phyloP scores from a whole-genome alignment of 2,113 vertebrate genomes.

The Orthonyx spaldingii region DNA sequence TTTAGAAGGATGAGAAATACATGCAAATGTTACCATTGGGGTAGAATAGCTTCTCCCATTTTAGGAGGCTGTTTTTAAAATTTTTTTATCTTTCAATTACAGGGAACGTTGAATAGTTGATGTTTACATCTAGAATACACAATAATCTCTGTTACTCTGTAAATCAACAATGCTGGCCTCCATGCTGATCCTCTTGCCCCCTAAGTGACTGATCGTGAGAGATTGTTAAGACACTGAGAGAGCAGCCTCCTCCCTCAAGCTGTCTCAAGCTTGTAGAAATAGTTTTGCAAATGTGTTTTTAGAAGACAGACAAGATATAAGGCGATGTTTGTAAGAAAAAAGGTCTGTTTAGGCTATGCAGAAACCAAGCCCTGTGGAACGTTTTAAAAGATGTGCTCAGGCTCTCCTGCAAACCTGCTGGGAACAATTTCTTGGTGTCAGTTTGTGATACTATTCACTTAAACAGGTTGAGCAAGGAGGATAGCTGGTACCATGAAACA shows the following conservation, averaged over 20 bases:
- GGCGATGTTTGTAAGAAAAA: neutral
- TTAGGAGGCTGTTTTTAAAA: rapidly evolving
- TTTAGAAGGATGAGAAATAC: neutral
- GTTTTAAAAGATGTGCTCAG: neutral
- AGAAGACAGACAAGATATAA: neutral
- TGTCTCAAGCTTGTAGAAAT: neutral
- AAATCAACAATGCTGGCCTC: neutral
- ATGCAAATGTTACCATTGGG: neutral
- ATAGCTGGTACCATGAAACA: neutral
- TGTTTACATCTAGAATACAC: neutral
- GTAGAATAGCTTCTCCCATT: neutral
- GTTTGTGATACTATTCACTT: neutral
- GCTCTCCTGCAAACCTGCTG: neutral
- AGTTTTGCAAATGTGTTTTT: neutral
- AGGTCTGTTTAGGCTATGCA: neutral
- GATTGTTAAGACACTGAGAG: neutral
- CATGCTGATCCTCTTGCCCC: neutral
- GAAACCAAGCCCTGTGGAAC: neutral
- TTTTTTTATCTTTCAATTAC: neutral
- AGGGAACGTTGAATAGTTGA: neutral
- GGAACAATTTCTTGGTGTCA: neutral
- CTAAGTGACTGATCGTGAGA: neutral
- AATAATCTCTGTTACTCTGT: neutral
- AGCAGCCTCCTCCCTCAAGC: neutral
- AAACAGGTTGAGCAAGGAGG: neutral